Evolutionary conservation across 2,888 invertebrate species (phyloP).

Genomic region (Leucophora obtusa): DNA sequence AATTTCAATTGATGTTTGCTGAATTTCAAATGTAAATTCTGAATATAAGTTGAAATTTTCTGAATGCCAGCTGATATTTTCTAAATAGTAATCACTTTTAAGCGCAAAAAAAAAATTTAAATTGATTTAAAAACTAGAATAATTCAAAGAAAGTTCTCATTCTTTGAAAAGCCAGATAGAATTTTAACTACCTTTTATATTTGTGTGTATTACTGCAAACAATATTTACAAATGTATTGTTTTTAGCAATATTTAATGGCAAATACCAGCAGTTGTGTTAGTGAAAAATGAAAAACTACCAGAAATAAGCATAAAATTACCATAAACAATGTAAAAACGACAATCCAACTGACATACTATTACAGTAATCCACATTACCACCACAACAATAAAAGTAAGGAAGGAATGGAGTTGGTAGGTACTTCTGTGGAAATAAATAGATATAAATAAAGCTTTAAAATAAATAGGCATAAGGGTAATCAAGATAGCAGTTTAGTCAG

Average conservation of each 20-base stretch:
- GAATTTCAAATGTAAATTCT: too few species aligned
- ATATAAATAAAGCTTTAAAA: too few species aligned
- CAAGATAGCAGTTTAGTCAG: too few species aligned
- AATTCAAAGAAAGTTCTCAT: background rate
- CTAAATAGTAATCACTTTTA: too few species aligned
- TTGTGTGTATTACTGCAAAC: background rate
- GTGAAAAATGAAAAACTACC: conserved; percentile 10
- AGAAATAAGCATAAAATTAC: conserved; percentile 40
- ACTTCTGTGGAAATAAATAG: too few species aligned
- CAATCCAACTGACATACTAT: background rate
- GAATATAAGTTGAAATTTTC: too few species aligned
- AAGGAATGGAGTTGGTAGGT: background rate
- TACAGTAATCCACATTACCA: background rate
- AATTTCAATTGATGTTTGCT: too few species aligned
- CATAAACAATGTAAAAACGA: conserved; percentile 32
- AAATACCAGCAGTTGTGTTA: background rate
- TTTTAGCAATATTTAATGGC: conserved; percentile 1
- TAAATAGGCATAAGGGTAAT: too few species aligned
- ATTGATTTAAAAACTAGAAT: too few species aligned
- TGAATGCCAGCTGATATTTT: too few species aligned
- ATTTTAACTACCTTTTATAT: background rate
- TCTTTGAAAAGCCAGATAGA: background rate
- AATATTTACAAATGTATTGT: conserved; percentile 44
- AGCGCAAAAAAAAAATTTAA: too few species aligned
- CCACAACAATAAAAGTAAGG: background rate